These are phyloP conservation scores for Xanthorhoe designata DNA, from an alignment of 2,888 invertebrate species.

Conservation along the genomic window DNA sequence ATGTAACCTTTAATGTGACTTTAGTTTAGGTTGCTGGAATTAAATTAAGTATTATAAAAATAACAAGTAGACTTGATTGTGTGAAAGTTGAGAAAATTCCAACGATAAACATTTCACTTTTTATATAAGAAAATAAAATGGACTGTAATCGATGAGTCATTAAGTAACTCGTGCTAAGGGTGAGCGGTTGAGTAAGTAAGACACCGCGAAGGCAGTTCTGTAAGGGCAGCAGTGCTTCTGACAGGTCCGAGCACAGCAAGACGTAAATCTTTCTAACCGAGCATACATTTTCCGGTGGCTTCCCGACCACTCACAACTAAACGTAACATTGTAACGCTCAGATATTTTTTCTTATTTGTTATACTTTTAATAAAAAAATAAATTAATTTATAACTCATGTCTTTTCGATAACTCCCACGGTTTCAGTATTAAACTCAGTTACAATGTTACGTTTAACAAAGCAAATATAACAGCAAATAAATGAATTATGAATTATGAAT, in stretches of 20 bases:
- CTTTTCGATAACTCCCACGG: not conserved
- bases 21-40: no score
- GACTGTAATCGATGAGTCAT: not conserved
- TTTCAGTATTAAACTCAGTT: no score
- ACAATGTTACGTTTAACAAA: no score
- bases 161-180: not conserved
- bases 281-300: not conserved
- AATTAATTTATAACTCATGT: not conserved
- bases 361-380: not conserved
- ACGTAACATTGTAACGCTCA: not conserved
- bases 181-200: not conserved
- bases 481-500: no score
- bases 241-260: not conserved
- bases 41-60: no score
- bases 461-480: no score
- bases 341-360: not conserved
- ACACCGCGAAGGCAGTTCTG: not conserved
- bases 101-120: no score
- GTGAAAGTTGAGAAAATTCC: no score
- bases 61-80: no score
- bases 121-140: no score
- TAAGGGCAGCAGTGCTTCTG: not conserved
- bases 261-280: slow-evolving; percentile 2
- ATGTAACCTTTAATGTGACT: no score
- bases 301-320: not conserved